Conservation (phyloP, 2,797 vertebrate genomes). For the Enteromius radiatus region DNA sequence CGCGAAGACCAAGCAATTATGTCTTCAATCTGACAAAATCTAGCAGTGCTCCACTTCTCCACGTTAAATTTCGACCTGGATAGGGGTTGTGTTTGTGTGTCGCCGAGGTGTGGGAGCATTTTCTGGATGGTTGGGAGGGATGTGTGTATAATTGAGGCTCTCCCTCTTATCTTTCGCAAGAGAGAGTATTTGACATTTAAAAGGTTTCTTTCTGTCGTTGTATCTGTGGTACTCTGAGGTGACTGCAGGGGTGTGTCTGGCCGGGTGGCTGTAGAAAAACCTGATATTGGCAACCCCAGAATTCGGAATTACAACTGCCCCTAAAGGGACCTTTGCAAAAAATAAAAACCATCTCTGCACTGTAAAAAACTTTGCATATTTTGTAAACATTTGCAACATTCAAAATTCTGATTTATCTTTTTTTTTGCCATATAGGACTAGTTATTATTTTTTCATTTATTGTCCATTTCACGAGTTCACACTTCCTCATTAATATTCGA, state of each 20-base stretch:
- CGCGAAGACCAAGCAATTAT: constrained; percentile 57
- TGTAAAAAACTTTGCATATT: no score
- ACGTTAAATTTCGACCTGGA: constrained; percentile 55
- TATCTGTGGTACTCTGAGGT: constrained; percentile 22
- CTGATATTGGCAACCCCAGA: background rate
- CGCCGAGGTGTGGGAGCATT: constrained; percentile 36
- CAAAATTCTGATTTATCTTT: no score
- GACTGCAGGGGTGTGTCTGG: background rate
- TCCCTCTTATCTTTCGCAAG: constrained; percentile 67
- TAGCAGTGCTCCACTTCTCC: constrained; percentile 45
- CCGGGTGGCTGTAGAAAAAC: background rate
- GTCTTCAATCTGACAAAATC: constrained; percentile 59
- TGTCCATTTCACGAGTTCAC: no score
- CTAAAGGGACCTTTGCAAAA: no score
- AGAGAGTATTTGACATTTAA: constrained; percentile 75
- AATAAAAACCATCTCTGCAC: no score
- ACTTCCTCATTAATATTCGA: no score
- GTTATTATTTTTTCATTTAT: no score
- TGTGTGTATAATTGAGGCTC: constrained; percentile 57
- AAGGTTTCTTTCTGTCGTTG: constrained; percentile 56
- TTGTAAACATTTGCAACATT: no score
- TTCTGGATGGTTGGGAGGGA: constrained; percentile 47
- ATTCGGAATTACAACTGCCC: background rate
- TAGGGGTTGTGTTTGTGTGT: constrained; percentile 31
- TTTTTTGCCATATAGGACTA: no score